Percentiles rank a stretch among this genome's conserved stretches.
Conservation (phyloP, 2,888 invertebrate genomes). For the Caenorhabditis sulstoni region DNA sequence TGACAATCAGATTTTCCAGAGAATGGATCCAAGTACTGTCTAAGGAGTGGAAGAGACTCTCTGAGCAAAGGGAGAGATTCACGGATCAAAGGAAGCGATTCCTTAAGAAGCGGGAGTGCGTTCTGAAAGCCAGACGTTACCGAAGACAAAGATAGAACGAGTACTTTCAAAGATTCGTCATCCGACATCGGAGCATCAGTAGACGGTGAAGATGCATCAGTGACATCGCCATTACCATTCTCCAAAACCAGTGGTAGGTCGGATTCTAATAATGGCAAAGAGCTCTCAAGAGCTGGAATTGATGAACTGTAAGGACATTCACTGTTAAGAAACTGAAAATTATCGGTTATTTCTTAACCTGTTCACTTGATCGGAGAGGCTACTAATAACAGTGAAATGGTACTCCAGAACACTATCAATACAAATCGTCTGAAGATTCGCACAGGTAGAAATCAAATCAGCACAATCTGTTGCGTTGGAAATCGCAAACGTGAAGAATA, state of each 20-base stretch:
- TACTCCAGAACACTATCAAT: slow-evolving; percentile 58
- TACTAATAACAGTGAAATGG: slow-evolving; percentile 44
- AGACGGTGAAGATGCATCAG: neutral
- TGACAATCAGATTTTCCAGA: slow-evolving; percentile 50
- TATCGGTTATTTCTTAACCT: slow-evolving; percentile 10
- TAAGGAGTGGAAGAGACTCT: slow-evolving; percentile 62
- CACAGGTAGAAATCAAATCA: slow-evolving; percentile 52
- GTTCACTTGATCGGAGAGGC: slow-evolving; percentile 45
- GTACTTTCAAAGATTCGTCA: slow-evolving; percentile 31
- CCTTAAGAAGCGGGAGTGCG: slow-evolving; percentile 62
- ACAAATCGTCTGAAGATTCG: slow-evolving; percentile 51
- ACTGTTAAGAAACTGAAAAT: slow-evolving; percentile 4
- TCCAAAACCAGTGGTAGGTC: slow-evolving; percentile 47
- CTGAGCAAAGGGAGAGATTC: slow-evolving; percentile 64
- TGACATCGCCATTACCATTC: slow-evolving; percentile 11
- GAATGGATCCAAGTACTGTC: slow-evolving; percentile 59
- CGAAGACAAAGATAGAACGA: no score
- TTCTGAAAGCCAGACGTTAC: slow-evolving; percentile 21
- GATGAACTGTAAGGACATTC: slow-evolving; percentile 41
- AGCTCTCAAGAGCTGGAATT: slow-evolving; percentile 46
- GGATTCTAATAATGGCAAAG: slow-evolving; percentile 32
- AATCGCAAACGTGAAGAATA: slow-evolving; percentile 4
- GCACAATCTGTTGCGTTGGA: slow-evolving; percentile 32
- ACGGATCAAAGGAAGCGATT: slow-evolving; percentile 64
- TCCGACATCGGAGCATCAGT: no score